These are phyloP conservation scores for Orthosia cruda DNA, from an alignment of 2,888 invertebrate species.

Conservation along the genomic window DNA sequence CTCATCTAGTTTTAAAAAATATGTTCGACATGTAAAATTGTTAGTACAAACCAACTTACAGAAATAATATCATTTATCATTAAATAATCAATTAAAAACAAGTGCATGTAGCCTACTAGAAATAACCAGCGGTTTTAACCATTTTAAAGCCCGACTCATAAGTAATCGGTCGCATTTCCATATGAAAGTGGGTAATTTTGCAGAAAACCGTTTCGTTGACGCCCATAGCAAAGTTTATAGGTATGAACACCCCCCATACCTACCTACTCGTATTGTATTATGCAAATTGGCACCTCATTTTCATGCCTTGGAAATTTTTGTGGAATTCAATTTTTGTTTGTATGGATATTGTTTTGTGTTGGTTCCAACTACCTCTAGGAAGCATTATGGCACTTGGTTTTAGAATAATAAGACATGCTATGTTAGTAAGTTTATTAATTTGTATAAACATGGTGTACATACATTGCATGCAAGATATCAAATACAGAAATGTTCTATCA, in stretches of 20 bases:
- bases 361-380: not conserved
- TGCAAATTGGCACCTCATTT: slow-evolving; percentile 46
- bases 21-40: no score
- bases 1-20: no score
- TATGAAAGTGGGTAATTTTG: slow-evolving; percentile 49
- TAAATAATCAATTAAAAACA: not conserved
- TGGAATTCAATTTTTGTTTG: slow-evolving; percentile 27
- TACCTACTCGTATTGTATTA: slow-evolving; percentile 39
- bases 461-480: no score
- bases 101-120: not conserved
- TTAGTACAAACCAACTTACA: no score
- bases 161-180: slow-evolving; percentile 47
- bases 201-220: slow-evolving; percentile 45
- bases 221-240: slow-evolving; percentile 46
- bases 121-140: slow-evolving; percentile 10
- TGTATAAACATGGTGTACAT: no score
- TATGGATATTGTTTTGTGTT: slow-evolving; percentile 20
- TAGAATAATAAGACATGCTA: no score
- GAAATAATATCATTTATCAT: no score
- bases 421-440: no score
- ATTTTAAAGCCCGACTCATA: slow-evolving; percentile 14
- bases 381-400: not conserved
- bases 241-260: slow-evolving; percentile 23
- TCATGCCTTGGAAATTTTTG: slow-evolving; percentile 26
- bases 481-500: no score